phyloP scores from a whole-genome alignment of 2,888 invertebrate genomes.

The Lasioglossum marginatum region DNA sequence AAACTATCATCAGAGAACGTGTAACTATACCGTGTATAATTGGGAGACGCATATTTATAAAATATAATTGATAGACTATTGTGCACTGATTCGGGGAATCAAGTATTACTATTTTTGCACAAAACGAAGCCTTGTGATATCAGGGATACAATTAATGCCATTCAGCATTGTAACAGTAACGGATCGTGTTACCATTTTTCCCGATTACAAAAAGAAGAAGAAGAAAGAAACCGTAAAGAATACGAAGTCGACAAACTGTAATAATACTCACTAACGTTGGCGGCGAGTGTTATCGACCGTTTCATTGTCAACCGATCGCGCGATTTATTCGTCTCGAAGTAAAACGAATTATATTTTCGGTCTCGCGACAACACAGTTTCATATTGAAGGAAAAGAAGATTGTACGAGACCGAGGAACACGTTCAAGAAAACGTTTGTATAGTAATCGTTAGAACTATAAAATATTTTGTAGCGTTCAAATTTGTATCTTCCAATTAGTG shows the following conservation, averaged over 20 bases:
- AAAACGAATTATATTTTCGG: constrained; percentile 34
- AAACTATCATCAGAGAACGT: constrained; percentile 32
- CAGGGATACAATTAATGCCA: constrained; percentile 65
- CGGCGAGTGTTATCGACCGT: constrained; percentile 31
- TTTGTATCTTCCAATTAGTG: constrained; percentile 55
- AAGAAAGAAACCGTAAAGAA: background rate
- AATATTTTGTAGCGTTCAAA: constrained; percentile 66
- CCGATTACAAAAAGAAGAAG: constrained; percentile 3
- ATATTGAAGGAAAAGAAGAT: constrained; percentile 1
- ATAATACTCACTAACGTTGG: constrained; percentile 49
- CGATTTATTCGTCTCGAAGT: constrained; percentile 11
- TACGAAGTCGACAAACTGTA: constrained; percentile 39
- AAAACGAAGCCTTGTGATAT: constrained; percentile 71
- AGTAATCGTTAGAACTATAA: constrained; percentile 42
- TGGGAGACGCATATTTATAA: constrained; percentile 50
- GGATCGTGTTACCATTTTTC: constrained; percentile 51
- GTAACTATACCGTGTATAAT: constrained; percentile 42
- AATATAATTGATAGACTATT: constrained; percentile 55
- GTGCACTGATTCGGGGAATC: constrained; percentile 63
- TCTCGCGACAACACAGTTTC: constrained; percentile 8
- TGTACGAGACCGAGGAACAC: constrained; percentile 12
- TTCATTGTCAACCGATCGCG: constrained; percentile 18
- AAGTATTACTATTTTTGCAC: constrained; percentile 74
- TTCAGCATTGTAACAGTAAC: constrained; percentile 47
- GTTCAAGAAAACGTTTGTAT: constrained; percentile 46